Conservation (phyloP, 2,113 vertebrate species). For the Campylorhamphus procurvoides region DNA sequence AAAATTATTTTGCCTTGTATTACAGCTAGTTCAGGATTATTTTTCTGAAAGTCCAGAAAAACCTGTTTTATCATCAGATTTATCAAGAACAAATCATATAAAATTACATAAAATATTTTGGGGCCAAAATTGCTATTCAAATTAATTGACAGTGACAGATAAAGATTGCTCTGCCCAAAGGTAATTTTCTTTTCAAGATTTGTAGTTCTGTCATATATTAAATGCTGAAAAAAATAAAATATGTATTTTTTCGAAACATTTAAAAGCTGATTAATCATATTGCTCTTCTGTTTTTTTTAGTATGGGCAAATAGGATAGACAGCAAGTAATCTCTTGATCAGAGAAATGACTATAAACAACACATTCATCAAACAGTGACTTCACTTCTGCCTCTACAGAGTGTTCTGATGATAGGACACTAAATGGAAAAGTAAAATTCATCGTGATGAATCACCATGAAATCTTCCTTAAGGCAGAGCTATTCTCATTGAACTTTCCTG, state of each 20-base stretch:
- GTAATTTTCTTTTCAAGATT: not conserved
- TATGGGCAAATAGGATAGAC: not conserved
- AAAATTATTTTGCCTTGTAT: not conserved
- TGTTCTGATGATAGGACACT: not conserved
- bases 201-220: not conserved
- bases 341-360: not conserved
- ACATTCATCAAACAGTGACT: not conserved
- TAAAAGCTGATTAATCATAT: not conserved
- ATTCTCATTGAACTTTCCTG: not conserved
- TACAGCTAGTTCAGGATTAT: not conserved
- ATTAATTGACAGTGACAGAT: not conserved
- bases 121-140: not conserved
- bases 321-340: not conserved
- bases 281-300: not conserved
- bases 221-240: not conserved
- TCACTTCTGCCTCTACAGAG: not conserved
- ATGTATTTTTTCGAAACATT: not conserved
- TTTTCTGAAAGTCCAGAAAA: not conserved
- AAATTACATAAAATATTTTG: not conserved
- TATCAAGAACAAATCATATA: not conserved
- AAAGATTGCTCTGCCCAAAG: not conserved
- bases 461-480: not conserved
- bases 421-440: not conserved
- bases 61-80: not conserved
- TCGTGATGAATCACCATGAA: not conserved